Conservation (phyloP, 2,113 vertebrate species). For the Mus pahari region DNA sequence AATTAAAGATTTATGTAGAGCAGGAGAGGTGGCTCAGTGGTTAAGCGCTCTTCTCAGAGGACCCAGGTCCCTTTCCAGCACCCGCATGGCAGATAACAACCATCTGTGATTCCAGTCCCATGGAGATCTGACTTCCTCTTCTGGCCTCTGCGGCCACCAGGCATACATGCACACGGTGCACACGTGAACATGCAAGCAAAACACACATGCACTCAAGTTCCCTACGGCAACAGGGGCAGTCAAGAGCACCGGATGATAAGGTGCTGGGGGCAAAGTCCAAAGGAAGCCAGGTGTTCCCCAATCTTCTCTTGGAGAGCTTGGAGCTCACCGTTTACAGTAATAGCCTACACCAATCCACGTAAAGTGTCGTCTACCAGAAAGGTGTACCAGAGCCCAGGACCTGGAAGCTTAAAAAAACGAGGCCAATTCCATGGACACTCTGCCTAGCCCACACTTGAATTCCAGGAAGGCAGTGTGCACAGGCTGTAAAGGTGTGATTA, state of each 20-base stretch:
- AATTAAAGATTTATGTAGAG: neutral
- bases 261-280: neutral
- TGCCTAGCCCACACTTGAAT: neutral
- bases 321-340: neutral
- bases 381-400: neutral
- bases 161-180: fast-evolving
- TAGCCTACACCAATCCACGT: fast-evolving
- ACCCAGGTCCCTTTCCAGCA: neutral
- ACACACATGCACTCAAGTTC: too few relatives aligned
- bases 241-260: neutral
- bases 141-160: neutral
- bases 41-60: neutral
- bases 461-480: neutral
- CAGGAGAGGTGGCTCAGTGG: neutral
- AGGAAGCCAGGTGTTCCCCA: neutral
- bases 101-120: neutral
- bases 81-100: neutral
- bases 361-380: neutral
- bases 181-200: too few relatives aligned
- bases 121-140: neutral
- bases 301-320: neutral
- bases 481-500: neutral
- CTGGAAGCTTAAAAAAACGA: neutral
- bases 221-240: neutral
- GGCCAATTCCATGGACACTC: neutral